phyloP scores from a whole-genome alignment of 35 echinoderm and acorn worm species.

The Eucidaris tribuloides region DNA sequence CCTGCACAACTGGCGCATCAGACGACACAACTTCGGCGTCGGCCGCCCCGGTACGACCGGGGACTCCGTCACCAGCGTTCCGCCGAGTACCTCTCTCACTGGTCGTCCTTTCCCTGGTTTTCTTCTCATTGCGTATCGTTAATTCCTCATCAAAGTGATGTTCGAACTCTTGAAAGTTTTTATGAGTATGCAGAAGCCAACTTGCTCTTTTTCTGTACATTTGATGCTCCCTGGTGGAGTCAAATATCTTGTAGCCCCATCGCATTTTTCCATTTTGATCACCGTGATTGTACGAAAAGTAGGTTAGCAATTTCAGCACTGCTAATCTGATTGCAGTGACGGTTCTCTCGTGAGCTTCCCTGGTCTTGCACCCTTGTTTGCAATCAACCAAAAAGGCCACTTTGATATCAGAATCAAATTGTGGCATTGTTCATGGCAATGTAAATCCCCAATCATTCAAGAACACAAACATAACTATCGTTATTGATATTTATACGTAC shows the following conservation, averaged over 20 bases:
- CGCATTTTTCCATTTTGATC: neutral
- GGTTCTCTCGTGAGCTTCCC: neutral
- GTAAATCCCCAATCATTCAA: too few relatives aligned
- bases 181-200: neutral
- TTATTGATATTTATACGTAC: too few relatives aligned
- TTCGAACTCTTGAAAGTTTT: slow-evolving; percentile 6
- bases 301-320: slow-evolving; percentile 8
- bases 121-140: neutral
- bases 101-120: neutral
- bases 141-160: neutral
- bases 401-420: too few relatives aligned
- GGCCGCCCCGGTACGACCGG: too few relatives aligned
- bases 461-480: too few relatives aligned
- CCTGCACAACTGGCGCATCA: too few relatives aligned
- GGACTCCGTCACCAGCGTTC: too few relatives aligned
- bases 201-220: slow-evolving; percentile 16
- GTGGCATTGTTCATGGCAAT: too few relatives aligned
- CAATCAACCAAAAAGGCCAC: slow-evolving; percentile 1
- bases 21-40: too few relatives aligned
- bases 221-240: slow-evolving; percentile 7
- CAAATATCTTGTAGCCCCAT: slow-evolving; percentile 11
- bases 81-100: neutral
- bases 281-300: neutral
- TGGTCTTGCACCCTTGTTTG: neutral
- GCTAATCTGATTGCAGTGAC: neutral